Percentiles rank a stretch among this genome's conserved stretches.
These are phyloP conservation scores for Agapornis canus DNA, from an alignment of 2,797 vertebrate species.

Conservation along the genomic window DNA sequence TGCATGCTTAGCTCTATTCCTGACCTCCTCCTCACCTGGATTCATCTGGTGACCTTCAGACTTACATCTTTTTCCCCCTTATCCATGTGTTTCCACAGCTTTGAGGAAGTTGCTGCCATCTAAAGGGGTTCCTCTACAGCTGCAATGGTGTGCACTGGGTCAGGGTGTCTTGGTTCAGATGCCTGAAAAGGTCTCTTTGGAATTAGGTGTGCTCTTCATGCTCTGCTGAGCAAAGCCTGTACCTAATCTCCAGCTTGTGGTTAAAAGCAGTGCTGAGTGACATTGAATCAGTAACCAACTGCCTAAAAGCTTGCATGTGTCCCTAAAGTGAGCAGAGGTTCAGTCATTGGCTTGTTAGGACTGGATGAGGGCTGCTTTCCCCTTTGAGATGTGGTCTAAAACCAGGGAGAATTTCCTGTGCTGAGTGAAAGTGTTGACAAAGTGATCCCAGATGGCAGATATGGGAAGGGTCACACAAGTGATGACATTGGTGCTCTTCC, in stretches of 20 bases:
- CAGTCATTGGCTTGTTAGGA: background rate
- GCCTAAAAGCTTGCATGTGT: background rate
- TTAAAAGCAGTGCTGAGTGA: background rate
- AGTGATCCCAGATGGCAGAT: background rate
- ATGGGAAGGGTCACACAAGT: background rate
- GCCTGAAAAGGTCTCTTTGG: background rate
- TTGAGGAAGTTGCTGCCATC: background rate
- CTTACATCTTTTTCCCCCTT: background rate
- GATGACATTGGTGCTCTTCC: background rate
- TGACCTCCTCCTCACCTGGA: background rate
- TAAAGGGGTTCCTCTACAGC: background rate
- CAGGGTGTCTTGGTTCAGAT: too few species aligned
- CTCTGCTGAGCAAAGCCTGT: background rate
- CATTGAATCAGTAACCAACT: background rate
- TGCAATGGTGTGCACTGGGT: fast-evolving
- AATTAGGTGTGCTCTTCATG: background rate
- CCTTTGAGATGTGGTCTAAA: background rate
- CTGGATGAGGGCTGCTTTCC: background rate
- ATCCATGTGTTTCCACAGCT: background rate
- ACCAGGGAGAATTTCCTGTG: background rate
- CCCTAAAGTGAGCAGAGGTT: background rate
- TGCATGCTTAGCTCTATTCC: fast-evolving
- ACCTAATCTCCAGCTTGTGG: background rate
- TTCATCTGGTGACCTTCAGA: background rate
- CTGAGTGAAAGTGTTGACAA: background rate